Conservation (phyloP, 2,113 vertebrate genomes). For the Callaeas wilsoni region DNA sequence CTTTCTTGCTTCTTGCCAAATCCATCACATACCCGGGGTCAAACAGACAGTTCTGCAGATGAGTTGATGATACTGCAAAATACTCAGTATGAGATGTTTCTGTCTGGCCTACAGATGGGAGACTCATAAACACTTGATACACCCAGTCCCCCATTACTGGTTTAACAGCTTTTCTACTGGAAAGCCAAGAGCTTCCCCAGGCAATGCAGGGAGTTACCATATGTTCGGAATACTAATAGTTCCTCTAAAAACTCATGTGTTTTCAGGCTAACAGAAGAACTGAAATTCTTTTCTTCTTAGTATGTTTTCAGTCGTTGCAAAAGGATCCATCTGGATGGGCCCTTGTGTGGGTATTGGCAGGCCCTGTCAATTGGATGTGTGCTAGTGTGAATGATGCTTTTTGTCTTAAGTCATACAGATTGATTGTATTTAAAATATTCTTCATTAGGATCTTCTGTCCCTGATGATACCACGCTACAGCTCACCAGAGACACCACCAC, state of each 20-base stretch:
- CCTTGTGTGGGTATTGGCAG: neutral
- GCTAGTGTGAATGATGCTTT: neutral
- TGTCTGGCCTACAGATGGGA: conserved; percentile 39
- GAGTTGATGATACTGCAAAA: neutral
- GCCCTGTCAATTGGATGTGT: neutral
- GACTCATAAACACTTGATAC: conserved; percentile 50
- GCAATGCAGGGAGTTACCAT: conserved; percentile 10
- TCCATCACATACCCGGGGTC: neutral
- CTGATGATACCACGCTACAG: neutral
- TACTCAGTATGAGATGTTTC: neutral
- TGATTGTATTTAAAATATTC: conserved; percentile 10
- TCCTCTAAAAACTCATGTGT: conserved; percentile 9
- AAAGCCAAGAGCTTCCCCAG: conserved; percentile 48
- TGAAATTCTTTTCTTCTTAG: conserved; percentile 4
- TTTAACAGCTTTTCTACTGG: conserved; percentile 42
- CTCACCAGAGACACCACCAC: neutral
- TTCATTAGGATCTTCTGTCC: neutral
- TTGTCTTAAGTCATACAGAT: conserved; percentile 10
- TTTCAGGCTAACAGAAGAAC: conserved; percentile 16
- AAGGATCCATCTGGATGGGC: neutral
- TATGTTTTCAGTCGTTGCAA: conserved; percentile 8
- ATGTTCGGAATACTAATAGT: neutral
- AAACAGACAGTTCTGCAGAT: conserved; percentile 15
- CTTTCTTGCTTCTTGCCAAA: conserved; percentile 1
- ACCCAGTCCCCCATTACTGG: conserved; percentile 36